These are phyloP conservation scores for Sebastes taczanowskii DNA, from an alignment of 2,797 vertebrate species.

Conservation along the genomic window DNA sequence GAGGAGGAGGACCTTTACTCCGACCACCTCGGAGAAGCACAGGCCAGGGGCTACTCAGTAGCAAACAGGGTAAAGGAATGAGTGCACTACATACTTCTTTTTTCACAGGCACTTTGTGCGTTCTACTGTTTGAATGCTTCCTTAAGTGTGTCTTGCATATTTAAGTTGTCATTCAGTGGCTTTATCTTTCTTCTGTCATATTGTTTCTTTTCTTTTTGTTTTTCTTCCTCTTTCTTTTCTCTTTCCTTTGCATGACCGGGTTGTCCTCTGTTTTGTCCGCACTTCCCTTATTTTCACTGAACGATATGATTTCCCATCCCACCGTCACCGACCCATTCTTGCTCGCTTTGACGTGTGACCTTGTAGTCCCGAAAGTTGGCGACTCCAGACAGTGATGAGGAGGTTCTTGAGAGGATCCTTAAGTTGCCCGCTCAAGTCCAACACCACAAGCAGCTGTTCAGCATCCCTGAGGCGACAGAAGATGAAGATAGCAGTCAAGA, in stretches of 20 bases:
- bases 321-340: conserved; percentile 38
- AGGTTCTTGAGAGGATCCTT: conserved; percentile 90
- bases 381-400: conserved; percentile 92
- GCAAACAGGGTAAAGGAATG: conserved; percentile 76
- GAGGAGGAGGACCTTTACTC: conserved; percentile 92
- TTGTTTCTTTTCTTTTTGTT: conserved; percentile 42
- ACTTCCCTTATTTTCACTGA: conserved; percentile 35
- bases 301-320: conserved; percentile 5
- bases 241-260: conserved; percentile 46
- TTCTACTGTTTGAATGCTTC: conserved; percentile 25
- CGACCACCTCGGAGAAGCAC: conserved; percentile 75
- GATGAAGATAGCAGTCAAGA: conserved; percentile 85
- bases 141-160: conserved; percentile 21
- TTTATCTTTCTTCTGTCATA: conserved; percentile 38
- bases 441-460: conserved; percentile 90
- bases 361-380: conserved; percentile 76
- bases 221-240: conserved; percentile 62
- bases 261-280: conserved; percentile 42
- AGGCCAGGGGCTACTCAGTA: conserved; percentile 67
- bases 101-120: background rate
- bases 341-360: conserved; percentile 48
- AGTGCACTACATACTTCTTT: background rate
- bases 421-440: conserved; percentile 88
- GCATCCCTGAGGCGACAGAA: conserved; percentile 92
- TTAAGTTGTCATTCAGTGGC: conserved; percentile 5